Base-by-base conservation (phyloP, 2,797 vertebrate species). In the Aldrovandia affinis region DNA sequence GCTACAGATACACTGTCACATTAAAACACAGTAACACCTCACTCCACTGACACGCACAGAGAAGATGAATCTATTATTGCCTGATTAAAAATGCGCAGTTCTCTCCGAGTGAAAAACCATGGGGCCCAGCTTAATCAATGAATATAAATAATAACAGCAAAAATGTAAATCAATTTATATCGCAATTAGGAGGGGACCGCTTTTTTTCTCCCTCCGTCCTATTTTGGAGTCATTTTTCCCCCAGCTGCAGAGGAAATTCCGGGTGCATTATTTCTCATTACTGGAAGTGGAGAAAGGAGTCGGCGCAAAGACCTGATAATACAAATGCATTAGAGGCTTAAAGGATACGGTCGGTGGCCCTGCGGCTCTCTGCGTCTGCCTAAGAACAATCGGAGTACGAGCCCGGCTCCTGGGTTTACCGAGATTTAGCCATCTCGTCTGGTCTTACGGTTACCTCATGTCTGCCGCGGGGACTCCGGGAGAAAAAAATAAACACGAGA, bases 21-120 rank as follows among this genome's bases (percentile, higher is more conserved):
- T 83, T 88, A 83, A 83, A 83, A 86, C 81, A 85, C 83, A 55
- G 78, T 63, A 88, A 83, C 85, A 85, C 83, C 87, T 86, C 80
- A 63, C 75, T 54, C 81, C 78, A 78, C 81, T 82, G 55, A 89
- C 83, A 85, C 84, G 28, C 50, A 81, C 83, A 59, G 22, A 84
- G 81, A 81, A 82, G 78, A 80, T 80, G 78, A 68, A 84, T 85
- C 81, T 59, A 83, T 83, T 88, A 88, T 81, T 86, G 78, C 63
- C 78, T 59, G 83, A 88, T 84, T 85, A 88, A 68, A 85, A 28
- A 83, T 77, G 75, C 52, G 80, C 55, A 78, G 54, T 82, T 82
- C 54, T 78, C 44, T 82, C 61, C 81, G 65, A 77, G 81, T 85
- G 87, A 88, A 85, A 85, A 86, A 82, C 81, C 83, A 68, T 83